These are phyloP conservation scores for Liparis tanakae DNA, from an alignment of 2,797 vertebrate species.

Conservation along the genomic window DNA sequence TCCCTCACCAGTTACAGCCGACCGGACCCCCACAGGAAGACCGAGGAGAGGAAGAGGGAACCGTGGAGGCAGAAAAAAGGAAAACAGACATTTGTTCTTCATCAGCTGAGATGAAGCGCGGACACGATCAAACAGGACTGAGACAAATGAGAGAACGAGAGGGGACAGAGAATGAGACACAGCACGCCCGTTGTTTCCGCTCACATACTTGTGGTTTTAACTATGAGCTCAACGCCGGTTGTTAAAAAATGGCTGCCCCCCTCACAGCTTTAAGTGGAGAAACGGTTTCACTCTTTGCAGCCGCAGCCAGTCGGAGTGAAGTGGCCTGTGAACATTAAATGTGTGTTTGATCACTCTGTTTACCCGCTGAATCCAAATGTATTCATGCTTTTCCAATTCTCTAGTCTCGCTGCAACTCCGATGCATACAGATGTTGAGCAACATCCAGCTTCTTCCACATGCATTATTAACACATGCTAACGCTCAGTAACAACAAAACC, in stretches of 20 bases:
- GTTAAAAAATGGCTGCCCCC: constrained; percentile 17
- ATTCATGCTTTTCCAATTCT: constrained; percentile 13
- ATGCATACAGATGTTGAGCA: constrained; percentile 31
- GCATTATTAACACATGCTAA: constrained; percentile 38
- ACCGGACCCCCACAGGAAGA: constrained; percentile 62
- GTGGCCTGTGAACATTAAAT: constrained; percentile 5
- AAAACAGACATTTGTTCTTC: constrained; percentile 71
- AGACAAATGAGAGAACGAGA: constrained; percentile 60
- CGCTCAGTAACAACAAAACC: constrained; percentile 24
- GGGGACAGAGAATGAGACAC: constrained; percentile 39
- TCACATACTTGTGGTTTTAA: constrained; percentile 45
- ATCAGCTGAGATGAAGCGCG: constrained; percentile 60
- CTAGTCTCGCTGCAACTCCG: constrained; percentile 3
- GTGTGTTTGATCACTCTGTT: constrained; percentile 26
- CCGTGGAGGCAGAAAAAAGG: constrained; percentile 53
- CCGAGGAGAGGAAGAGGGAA: constrained; percentile 42
- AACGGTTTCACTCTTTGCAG: constrained; percentile 3
- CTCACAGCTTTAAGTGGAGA: constrained; percentile 2
- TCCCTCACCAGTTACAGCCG: constrained; percentile 61
- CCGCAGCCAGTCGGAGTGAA: constrained; percentile 19
- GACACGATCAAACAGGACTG: constrained; percentile 57
- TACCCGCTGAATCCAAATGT: constrained; percentile 36
- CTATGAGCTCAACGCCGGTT: constrained; percentile 13
- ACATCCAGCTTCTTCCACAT: constrained; percentile 23
- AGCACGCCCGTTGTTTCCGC: constrained; percentile 28